Base-by-base conservation (phyloP, 2,888 invertebrate genomes). In the Prenolepis imparis region DNA sequence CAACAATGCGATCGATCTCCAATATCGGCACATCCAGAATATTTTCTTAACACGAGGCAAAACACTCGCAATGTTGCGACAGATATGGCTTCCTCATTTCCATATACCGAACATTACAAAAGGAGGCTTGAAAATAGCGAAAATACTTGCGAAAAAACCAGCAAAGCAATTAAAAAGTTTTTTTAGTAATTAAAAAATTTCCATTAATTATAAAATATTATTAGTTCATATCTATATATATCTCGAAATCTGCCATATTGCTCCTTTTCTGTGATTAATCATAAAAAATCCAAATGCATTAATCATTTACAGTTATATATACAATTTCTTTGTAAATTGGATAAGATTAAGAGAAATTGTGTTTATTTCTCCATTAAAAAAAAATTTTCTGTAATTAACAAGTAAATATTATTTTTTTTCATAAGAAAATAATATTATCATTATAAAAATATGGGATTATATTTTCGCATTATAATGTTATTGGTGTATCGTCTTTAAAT, bases 1-100 rank as follows among this genome's bases (percentile, higher is more conserved):
- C 87, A 85, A 87, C 88, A 86, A 90, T 91, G 84, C 87, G 87
- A 88, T 87, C 87, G 87, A 91, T 91, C 91, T 90, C 90, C 91
- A 86, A 84, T 86, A 89, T 91, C 90, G 91, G 88, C 84, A 44
- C 59, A 32, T 57, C 59, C 36, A 24, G 32, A 59, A 73, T 59
- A 73, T 48, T 80, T 41, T 73, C 59, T 80, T 73, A 72, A 41
- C 72, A 21, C 78, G 18, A 15, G 12, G 21, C 21, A 9, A 48
- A 48, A 67, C 21, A 1, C 21, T 77, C 32, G 41, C 24, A 68
- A 18, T 15, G 9, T 21, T 66, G 15, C 28, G 32, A 18, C 21
- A 0, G 44, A 59, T 72, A 61, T 32, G 78, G 59, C 59, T 72
- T 80, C 74, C 32, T 28, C n/a, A 8, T 73, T 80, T n/a, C 32